Evolutionary conservation across 2,113 vertebrate genomes (phyloP).

Genomic region (Pseudopodoces humilis): DNA sequence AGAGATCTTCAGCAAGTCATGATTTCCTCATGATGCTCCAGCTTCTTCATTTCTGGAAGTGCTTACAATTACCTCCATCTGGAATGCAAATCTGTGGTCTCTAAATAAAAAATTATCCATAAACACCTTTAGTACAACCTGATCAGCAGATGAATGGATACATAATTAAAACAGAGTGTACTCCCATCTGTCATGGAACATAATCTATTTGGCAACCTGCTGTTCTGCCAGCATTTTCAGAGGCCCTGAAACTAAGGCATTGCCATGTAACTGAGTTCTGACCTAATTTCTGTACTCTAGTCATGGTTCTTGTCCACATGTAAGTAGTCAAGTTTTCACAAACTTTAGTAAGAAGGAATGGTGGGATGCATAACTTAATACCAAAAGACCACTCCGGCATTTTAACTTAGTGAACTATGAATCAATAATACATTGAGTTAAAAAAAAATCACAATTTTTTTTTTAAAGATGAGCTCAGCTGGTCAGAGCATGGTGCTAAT

Average conservation of each 20-base stretch:
- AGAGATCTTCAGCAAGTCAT: neutral
- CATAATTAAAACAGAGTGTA: neutral
- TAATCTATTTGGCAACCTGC: neutral
- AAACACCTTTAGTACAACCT: neutral
- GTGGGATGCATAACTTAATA: neutral
- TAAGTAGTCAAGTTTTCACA: neutral
- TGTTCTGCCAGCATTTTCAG: neutral
- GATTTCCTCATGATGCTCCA: fast-evolving
- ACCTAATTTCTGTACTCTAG: neutral
- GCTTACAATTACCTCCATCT: neutral
- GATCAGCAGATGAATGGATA: neutral
- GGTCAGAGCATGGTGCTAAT: neutral
- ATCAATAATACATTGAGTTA: neutral
- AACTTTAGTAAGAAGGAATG: neutral
- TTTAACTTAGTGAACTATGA: neutral
- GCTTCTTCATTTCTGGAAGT: neutral
- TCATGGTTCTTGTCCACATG: neutral
- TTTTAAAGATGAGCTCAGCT: neutral
- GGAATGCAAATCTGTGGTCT: neutral
- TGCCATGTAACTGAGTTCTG: neutral
- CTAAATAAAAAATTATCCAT: neutral
- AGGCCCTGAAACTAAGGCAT: neutral
- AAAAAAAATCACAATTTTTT: neutral
- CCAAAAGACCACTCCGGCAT: neutral
- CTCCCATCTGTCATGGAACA: neutral